Conservation (phyloP, 1,140 invertebrate species). For the Apis laboriosa region DNA sequence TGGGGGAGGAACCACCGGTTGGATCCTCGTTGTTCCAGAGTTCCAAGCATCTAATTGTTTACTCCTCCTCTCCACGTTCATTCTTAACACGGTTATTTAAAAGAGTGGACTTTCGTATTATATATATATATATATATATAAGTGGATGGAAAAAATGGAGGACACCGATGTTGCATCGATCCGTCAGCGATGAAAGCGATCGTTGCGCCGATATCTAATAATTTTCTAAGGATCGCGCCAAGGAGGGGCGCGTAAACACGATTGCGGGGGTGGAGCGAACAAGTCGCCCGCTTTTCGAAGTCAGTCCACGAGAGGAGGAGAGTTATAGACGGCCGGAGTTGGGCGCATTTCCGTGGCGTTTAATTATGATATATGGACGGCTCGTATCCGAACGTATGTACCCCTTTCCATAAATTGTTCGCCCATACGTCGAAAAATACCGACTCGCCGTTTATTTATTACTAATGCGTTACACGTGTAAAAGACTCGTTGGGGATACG, state of each 20-base stretch:
- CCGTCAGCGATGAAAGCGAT: not conserved
- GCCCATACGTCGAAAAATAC: slow-evolving; percentile 37
- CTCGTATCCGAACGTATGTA: slow-evolving; percentile 43
- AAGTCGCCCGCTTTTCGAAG: slow-evolving; percentile 65
- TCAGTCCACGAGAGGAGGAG: slow-evolving; percentile 39
- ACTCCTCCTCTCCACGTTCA: no score
- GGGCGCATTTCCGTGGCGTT: slow-evolving; percentile 71
- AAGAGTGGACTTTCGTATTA: no score
- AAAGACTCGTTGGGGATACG: not conserved
- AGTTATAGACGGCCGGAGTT: slow-evolving; percentile 51
- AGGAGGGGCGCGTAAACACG: slow-evolving; percentile 58
- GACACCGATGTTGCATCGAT: not conserved
- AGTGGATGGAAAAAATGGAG: no score
- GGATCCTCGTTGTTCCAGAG: no score
- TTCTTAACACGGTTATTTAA: no score
- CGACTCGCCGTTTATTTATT: slow-evolving; percentile 30
- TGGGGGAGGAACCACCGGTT: no score
- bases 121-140: no score
- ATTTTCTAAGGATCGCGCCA: slow-evolving; percentile 26
- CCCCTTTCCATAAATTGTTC: slow-evolving; percentile 56
- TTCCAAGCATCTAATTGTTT: no score
- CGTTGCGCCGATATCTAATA: slow-evolving; percentile 40
- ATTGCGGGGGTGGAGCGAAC: slow-evolving; percentile 66
- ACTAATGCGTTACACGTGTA: slow-evolving; percentile 2
- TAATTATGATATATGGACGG: slow-evolving; percentile 76